Evolutionary conservation across 1,140 invertebrate species (phyloP).

Genomic region (Cepaea nemoralis): DNA sequence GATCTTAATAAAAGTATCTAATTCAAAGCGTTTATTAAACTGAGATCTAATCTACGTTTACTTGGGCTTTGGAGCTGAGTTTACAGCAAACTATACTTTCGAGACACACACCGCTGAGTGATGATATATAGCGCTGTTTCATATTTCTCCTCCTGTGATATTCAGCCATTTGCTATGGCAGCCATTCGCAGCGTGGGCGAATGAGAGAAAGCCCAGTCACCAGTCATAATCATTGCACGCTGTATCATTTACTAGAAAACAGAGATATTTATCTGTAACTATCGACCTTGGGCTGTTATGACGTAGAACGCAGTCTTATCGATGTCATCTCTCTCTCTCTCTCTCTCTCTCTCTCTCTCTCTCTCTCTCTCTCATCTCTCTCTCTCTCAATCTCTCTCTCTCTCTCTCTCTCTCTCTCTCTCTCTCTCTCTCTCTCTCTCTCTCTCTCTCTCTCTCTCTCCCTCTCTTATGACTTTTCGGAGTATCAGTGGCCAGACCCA

Average conservation of each 20-base stretch:
- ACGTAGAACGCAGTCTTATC: conserved; percentile 29
- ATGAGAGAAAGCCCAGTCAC: background rate
- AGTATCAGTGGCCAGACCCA: conserved; percentile 28
- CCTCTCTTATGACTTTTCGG: conserved; percentile 14
- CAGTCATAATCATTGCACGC: background rate
- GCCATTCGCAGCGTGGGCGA: background rate
- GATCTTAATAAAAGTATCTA: background rate
- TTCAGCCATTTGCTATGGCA: background rate
- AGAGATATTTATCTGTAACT: conserved; percentile 15
- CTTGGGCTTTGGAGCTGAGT: background rate
- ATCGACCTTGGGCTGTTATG: conserved; percentile 6
- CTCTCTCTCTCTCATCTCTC: background rate
- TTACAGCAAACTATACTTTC: background rate
- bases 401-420: no score
- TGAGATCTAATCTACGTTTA: background rate
- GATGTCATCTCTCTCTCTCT: conserved; percentile 21
- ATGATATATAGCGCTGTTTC: background rate
- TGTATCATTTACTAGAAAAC: background rate
- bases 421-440: no score
- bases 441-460: no score
- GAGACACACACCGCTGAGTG: background rate
- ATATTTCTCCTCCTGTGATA: background rate
- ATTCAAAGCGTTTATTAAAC: background rate
- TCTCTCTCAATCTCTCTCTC: no score
- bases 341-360: background rate